Evolutionary conservation across 2,888 invertebrate genomes (phyloP).

Genomic region (Eutolmus rufibarbis): DNA sequence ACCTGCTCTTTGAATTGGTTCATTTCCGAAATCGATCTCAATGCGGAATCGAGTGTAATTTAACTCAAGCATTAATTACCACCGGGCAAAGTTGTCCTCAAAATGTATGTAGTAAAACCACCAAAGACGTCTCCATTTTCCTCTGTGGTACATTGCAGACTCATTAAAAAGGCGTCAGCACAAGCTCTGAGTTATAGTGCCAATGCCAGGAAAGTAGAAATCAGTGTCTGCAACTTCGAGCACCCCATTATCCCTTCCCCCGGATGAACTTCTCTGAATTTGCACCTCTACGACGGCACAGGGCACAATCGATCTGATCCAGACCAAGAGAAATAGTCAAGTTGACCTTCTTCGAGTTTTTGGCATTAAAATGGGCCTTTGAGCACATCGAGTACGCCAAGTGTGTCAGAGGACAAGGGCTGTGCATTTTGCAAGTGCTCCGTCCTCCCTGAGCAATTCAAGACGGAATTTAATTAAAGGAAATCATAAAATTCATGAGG

Average conservation of each 20-base stretch:
- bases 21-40: neutral
- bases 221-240: neutral
- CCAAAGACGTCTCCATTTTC: neutral
- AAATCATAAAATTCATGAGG: constrained; percentile 20
- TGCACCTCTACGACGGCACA: neutral
- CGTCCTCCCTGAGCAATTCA: neutral
- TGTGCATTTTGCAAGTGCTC: neutral
- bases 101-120: neutral
- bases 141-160: neutral
- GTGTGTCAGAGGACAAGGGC: neutral
- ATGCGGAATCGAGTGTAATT: neutral
- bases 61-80: neutral
- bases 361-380: neutral
- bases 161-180: neutral
- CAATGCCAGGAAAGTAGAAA: neutral
- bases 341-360: neutral
- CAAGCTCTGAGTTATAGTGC: neutral
- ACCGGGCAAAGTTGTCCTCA: neutral
- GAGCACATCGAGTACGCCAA: neutral
- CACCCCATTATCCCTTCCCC: neutral
- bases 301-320: neutral
- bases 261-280: neutral
- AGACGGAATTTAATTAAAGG: neutral
- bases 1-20: neutral
- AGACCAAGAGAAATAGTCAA: neutral